These are phyloP conservation scores for Anabacerthia variegaticeps DNA, from an alignment of 2,797 vertebrate genomes.

Conservation along the genomic window DNA sequence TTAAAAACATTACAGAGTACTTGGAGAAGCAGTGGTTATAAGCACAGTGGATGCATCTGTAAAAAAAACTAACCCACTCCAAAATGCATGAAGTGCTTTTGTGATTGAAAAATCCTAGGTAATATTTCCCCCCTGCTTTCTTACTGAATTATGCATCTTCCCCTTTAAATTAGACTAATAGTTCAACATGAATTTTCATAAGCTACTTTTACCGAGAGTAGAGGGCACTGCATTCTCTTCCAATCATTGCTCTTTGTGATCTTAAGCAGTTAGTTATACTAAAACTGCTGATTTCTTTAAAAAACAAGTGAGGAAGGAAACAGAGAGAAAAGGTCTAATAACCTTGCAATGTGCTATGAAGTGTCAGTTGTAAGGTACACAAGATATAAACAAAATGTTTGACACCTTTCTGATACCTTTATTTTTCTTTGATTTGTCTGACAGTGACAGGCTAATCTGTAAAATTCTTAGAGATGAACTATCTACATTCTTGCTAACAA, in stretches of 20 bases:
- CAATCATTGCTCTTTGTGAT: conserved; percentile 9
- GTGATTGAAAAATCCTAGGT: background rate
- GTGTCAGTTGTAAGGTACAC: background rate
- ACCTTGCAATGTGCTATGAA: background rate
- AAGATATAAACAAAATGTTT: background rate
- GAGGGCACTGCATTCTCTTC: conserved; percentile 5
- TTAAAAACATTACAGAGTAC: background rate
- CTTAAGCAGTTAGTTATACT: background rate
- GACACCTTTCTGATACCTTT: background rate
- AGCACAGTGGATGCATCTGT: background rate
- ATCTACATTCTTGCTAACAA: background rate
- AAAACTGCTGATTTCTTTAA: background rate
- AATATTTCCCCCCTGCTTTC: background rate
- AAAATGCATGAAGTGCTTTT: background rate
- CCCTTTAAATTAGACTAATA: background rate
- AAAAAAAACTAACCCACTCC: background rate
- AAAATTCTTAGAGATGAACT: background rate
- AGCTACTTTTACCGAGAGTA: background rate
- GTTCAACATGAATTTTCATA: background rate
- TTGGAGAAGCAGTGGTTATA: background rate
- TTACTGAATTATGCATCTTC: background rate
- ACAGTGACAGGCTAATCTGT: background rate
- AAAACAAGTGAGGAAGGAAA: background rate
- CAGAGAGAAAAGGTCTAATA: background rate
- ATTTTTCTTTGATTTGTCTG: background rate